A percentile compares a stretch with the other conserved stretches of the same genome.
Evolutionary conservation across 1,140 invertebrate genomes (phyloP).

Genomic region (Globodera ellingtonae): DNA sequence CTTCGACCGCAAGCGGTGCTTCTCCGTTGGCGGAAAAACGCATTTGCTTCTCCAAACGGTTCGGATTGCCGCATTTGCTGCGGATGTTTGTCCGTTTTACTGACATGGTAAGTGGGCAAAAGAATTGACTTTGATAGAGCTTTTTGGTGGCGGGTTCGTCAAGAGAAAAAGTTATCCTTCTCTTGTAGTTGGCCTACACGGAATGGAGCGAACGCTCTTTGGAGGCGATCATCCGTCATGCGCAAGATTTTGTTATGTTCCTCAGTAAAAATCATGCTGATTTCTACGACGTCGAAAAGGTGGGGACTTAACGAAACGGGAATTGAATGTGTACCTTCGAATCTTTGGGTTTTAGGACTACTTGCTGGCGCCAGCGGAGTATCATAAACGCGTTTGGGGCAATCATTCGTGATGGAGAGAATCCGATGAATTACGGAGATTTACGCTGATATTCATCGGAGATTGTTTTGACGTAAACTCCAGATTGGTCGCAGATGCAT

Average conservation of each 20-base stretch:
- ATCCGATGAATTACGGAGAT: background rate
- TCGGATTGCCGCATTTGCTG: constrained; percentile 37
- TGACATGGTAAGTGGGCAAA: constrained; percentile 24
- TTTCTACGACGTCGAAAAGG: constrained; percentile 34
- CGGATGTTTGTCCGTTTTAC: constrained; percentile 44
- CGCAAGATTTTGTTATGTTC: constrained; percentile 44
- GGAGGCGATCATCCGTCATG: constrained; percentile 42
- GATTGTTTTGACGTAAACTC: background rate
- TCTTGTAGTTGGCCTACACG: constrained; percentile 29
- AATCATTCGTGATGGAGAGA: constrained; percentile 11
- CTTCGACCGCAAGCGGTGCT: background rate
- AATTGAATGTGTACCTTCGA: background rate
- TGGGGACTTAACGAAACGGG: constrained; percentile 1
- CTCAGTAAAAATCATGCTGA: constrained; percentile 38
- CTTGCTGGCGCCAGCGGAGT: constrained; percentile 36
- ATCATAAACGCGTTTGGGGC: constrained; percentile 41
- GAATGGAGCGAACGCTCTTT: constrained; percentile 39
- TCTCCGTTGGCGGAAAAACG: constrained; percentile 25
- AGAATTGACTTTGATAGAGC: background rate
- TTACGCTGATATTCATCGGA: background rate
- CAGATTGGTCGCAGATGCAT: background rate
- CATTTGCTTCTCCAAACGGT: constrained; percentile 39
- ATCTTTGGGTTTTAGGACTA: constrained; percentile 27
- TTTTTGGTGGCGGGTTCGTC: background rate
- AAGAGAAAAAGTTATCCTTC: background rate